phyloP scores from a whole-genome alignment of 2,888 invertebrate species.

The Mayetiola destructor region DNA sequence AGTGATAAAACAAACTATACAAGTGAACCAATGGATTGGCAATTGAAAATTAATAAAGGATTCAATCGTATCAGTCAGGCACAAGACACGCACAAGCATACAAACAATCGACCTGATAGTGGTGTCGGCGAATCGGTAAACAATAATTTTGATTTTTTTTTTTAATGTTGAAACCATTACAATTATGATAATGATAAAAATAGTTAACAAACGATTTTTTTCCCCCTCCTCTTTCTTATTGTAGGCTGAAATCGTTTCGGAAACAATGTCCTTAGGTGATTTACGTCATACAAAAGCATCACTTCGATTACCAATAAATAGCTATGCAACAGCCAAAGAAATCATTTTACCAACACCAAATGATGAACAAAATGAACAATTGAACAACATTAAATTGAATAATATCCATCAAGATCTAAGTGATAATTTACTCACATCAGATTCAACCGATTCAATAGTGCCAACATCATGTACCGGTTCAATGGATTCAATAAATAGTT shows the following conservation, averaged over 20 bases:
- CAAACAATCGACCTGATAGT: constrained; percentile 19
- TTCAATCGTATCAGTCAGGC: no score
- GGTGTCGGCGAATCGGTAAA: constrained; percentile 22
- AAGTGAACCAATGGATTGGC: constrained; percentile 14
- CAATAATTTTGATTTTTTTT: background rate
- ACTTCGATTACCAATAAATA: constrained; percentile 20
- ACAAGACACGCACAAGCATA: background rate
- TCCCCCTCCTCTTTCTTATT: background rate
- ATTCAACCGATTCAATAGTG: constrained; percentile 14
- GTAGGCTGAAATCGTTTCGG: constrained; percentile 21
- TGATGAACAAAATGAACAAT: constrained; percentile 6
- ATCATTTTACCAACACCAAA: background rate
- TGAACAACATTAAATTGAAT: constrained; percentile 8
- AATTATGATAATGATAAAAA: background rate
- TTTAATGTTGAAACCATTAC: background rate
- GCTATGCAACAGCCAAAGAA: constrained; percentile 9
- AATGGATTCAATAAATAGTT: constrained; percentile 21
- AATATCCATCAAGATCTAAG: no score
- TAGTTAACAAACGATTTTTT: background rate
- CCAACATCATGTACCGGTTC: constrained; percentile 22
- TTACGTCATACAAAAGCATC: constrained; percentile 20
- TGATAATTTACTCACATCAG: background rate
- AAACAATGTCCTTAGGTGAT: constrained; percentile 20
- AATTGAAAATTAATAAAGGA: constrained; percentile 9
- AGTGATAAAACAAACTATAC: constrained; percentile 13